Evolutionary conservation across 2,888 invertebrate genomes (phyloP), one percentile per base, ranked within the genome.

Genomic region (Hymenopus coronatus): DNA sequence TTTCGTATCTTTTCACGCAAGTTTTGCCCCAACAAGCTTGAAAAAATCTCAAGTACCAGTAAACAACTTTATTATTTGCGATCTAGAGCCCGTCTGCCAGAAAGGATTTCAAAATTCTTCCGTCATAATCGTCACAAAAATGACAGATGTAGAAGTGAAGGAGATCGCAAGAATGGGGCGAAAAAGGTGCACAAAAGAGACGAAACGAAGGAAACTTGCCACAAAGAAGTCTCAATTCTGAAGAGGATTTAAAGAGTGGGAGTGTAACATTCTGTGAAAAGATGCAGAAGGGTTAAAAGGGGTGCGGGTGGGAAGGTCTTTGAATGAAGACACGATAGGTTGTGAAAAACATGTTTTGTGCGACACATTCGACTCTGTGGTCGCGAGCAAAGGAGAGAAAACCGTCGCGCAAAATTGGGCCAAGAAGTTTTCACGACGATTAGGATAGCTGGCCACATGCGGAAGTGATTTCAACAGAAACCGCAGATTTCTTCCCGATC

Each of bases 301-400:
- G 40, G 54, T 70, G 54, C 54, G 54, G 54, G 54, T 70, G 54
- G 54, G 54, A 70, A 70, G 54, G 20, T 20, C 54, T 70, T 86
- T 28, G 86, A 81, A 30, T 20, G 81, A 86, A 86, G 54, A 86
- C 70, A 81, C 46, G 86, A 81, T 86, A 28, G 28, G 86, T n/a
- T 87, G 70, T 87, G 89, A 89, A 87, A 89, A 89, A 89, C 89
- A 89, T 87, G 87, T 89, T 89, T 89, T 87, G 81, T 84, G 81
- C 84, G 54, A 70, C 54, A 70, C 54, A 70, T 70, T 70, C 54
- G 54, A 70, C 54, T 70, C 54, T 70, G 15, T 70, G 54, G 54
- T 20, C 54, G 54, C 54, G 54, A 70, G 54, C 20, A 70, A 70
- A 70, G 20, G 54, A 70, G 20, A 70, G 54, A 20, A 70, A 70